Base-by-base conservation (phyloP, 1,140 invertebrate species). In the Rhagoletis zephyria region DNA sequence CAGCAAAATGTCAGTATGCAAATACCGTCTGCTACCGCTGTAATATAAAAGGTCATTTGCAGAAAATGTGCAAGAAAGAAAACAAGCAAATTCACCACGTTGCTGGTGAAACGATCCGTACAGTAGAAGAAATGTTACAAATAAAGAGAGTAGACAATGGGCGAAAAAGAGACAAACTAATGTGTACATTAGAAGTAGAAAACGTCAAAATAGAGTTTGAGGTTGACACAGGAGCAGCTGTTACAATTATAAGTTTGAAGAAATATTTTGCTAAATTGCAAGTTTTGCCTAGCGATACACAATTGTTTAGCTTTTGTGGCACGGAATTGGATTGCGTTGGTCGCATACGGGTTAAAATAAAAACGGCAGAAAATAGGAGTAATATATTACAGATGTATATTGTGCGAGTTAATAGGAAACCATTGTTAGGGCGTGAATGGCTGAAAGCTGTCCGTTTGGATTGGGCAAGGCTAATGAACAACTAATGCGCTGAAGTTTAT, bases 1-100 rank as follows among this genome's bases (percentile, higher is more conserved):
- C 64, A 42, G 51, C 45, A 7, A n/a, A 67, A 63, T 87, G 86
- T 87, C n/a, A 65, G 4, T 64, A 87, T 67, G 40, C 12, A 51
- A 70, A 87, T 48, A 67, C 86, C 2, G 65, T 74, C 40, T 87
- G 61, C 45, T 10, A 16, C 51, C 48, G n/a, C 56, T 88, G 85
- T 59, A 81, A 63, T 16, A 88, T 81, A 61, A 88, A 64, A 63
- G 67, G 87, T 14, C 87, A 87, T 86, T 85, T 88, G 87, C 51
- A 48, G 7, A n/a, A 67, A 14, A 85, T 88, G 16, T 88, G 87
- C 48, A 70, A 77, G 16, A 86, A 86, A n/a, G 74, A 67, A 64
- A 56, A 70, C 30, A 30, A 30, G 30, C 30, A 87, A 59, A 42
- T 67, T 45, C 51, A 64, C 9, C 64, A 70, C n/a, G 70, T 64